Percentiles rank a stretch among this genome's conserved stretches.
These are phyloP conservation scores for Scaptomyza pallida DNA, from an alignment of 1,140 invertebrate species.

Conservation along the genomic window DNA sequence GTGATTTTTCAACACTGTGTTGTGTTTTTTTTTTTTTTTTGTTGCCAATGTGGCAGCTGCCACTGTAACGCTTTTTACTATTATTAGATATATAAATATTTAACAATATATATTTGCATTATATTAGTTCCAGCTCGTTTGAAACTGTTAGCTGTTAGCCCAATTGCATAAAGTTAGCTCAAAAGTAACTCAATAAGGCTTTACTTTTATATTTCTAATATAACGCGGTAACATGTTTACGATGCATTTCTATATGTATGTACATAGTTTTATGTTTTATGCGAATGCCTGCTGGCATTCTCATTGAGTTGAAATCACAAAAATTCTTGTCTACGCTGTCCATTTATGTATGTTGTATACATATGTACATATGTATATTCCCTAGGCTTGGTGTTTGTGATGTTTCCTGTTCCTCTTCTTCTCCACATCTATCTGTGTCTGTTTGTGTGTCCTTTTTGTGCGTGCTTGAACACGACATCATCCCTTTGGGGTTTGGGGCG, in stretches of 20 bases:
- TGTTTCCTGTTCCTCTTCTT: slow-evolving; percentile 18
- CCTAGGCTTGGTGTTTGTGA: slow-evolving; percentile 15
- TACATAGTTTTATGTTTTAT: slow-evolving; percentile 54
- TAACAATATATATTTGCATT: too few species aligned
- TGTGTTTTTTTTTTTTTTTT: too few species aligned
- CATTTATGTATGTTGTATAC: slow-evolving; percentile 22
- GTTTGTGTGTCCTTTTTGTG: slow-evolving; percentile 26
- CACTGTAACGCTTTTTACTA: not conserved
- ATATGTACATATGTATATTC: too few species aligned
- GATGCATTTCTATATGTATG: slow-evolving; percentile 59
- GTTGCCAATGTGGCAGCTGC: not conserved
- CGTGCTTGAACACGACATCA: slow-evolving; percentile 66
- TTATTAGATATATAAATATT: not conserved
- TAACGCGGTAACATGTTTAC: slow-evolving; percentile 72
- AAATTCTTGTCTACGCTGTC: slow-evolving; percentile 45
- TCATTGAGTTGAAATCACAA: slow-evolving; percentile 70
- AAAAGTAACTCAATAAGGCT: not conserved
- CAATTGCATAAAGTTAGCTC: not conserved
- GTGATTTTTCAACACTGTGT: slow-evolving; percentile 53
- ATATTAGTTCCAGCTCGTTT: slow-evolving; percentile 3
- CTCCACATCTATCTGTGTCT: not conserved
- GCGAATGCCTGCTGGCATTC: slow-evolving; percentile 59
- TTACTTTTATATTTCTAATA: slow-evolving; percentile 61
- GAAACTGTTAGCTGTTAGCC: not conserved
- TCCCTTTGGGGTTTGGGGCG: slow-evolving; percentile 61